Evolutionary conservation across 2,888 invertebrate genomes (phyloP).

Genomic region (Geophilus truncorum): DNA sequence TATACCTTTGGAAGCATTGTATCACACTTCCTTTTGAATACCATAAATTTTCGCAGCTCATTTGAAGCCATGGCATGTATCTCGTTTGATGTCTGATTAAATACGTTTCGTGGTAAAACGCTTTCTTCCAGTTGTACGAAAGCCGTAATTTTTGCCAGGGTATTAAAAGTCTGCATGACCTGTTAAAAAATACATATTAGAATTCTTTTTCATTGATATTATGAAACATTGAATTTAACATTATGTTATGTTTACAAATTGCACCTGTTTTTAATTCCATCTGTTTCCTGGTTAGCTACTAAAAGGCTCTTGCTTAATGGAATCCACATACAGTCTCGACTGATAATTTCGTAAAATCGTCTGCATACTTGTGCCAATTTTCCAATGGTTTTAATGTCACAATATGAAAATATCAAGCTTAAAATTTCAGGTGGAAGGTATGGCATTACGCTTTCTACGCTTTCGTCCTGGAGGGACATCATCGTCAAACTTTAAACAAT

Average conservation of each 20-base stretch:
- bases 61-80: constrained; percentile 53
- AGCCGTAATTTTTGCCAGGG: neutral
- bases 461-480: constrained; percentile 10
- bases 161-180: neutral
- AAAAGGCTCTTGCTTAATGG: neutral
- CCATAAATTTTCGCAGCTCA: constrained; percentile 55
- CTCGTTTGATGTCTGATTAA: constrained; percentile 13
- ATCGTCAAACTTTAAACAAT: neutral
- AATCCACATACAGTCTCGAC: constrained; percentile 20
- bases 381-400: neutral
- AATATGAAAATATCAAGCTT: constrained; percentile 8
- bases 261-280: neutral
- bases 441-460: constrained; percentile 8
- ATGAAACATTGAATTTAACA: neutral
- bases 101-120: neutral
- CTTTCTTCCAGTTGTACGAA: constrained; percentile 10
- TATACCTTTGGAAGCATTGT: neutral
- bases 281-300: neutral
- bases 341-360: neutral
- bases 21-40: constrained; percentile 52
- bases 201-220: too few species aligned
- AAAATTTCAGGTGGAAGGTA: constrained; percentile 27
- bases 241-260: neutral
- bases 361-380: neutral
- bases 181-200: neutral